Evolutionary conservation across 2,797 vertebrate species (phyloP).

Genomic region (Pogoniulus pusillus): DNA sequence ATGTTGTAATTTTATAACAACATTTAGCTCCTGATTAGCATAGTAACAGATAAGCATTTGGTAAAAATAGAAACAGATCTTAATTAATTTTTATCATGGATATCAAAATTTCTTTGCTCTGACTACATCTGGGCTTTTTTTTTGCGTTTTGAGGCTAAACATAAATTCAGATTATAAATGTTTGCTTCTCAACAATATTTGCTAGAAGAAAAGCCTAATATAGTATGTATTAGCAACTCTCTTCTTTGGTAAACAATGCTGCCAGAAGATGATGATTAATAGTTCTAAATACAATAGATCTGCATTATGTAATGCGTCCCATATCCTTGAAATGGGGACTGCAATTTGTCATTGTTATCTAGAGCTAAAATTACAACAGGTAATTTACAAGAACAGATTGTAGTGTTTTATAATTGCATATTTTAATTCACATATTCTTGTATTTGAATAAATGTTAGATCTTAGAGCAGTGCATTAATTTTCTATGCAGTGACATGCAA

Average conservation of each 20-base stretch:
- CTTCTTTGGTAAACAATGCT: conserved; percentile 32
- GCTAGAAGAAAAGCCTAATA: conserved; percentile 35
- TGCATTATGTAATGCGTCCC: conserved; percentile 49
- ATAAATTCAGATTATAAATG: conserved; percentile 21
- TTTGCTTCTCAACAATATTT: conserved; percentile 25
- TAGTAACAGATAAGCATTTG: neutral
- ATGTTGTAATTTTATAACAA: neutral
- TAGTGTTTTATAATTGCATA: conserved; percentile 46
- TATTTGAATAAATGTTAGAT: conserved; percentile 32
- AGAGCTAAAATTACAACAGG: conserved; percentile 52
- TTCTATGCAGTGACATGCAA: neutral
- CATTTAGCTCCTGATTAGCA: neutral
- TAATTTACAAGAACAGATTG: conserved; percentile 55
- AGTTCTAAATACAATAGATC: conserved; percentile 41
- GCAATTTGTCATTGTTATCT: conserved; percentile 55
- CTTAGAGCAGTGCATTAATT: conserved; percentile 17
- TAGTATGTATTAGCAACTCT: neutral
- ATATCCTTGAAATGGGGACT: conserved; percentile 44
- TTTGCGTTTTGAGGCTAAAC: conserved; percentile 11
- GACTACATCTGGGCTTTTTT: neutral
- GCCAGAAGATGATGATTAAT: conserved; percentile 56
- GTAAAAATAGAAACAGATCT: neutral
- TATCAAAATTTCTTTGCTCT: conserved; percentile 14
- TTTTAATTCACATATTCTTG: conserved; percentile 4
- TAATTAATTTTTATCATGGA: neutral